A percentile compares a stretch with the other conserved stretches of the same genome.
Conservation (phyloP, 2,888 invertebrate genomes). For the Habroteleia sp. region DNA sequence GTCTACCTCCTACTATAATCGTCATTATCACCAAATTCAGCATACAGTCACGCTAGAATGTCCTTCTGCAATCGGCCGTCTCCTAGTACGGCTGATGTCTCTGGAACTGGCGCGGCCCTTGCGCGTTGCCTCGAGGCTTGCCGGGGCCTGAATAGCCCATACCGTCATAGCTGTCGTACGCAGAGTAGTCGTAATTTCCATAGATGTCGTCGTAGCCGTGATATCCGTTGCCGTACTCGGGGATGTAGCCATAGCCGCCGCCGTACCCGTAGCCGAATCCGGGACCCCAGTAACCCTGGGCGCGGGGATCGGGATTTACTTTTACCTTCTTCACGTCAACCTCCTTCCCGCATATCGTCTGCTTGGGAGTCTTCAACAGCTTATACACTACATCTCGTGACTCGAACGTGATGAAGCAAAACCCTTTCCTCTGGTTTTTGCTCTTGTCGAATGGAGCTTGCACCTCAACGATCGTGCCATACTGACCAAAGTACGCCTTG, state of each 20-base stretch:
- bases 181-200: constrained; percentile 80
- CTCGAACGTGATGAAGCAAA: constrained; percentile 87
- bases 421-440: constrained; percentile 85
- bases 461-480: constrained; percentile 84
- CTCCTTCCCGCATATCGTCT: constrained; percentile 84
- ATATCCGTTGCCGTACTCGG: constrained; percentile 78
- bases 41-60: constrained; percentile 63
- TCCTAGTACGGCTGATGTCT: constrained; percentile 80
- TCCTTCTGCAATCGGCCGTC: constrained; percentile 20
- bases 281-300: constrained; percentile 78
- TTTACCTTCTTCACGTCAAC: constrained; percentile 83
- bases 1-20: constrained; percentile 69
- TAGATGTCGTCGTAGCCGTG: constrained; percentile 80
- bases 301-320: constrained; percentile 82
- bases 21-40: constrained; percentile 69
- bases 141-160: constrained; percentile 76
- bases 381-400: constrained; percentile 84
- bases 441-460: constrained; percentile 86
- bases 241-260: constrained; percentile 77
- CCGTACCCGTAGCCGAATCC: constrained; percentile 77
- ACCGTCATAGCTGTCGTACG: constrained; percentile 78
- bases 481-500: constrained; percentile 84
- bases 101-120: constrained; percentile 80
- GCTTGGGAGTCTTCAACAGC: constrained; percentile 83
- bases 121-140: constrained; percentile 79